Percentiles rank a stretch among this genome's conserved stretches.
Evolutionary conservation across 2,113 vertebrate species (phyloP).

Genomic region (Megaceryle torquata): DNA sequence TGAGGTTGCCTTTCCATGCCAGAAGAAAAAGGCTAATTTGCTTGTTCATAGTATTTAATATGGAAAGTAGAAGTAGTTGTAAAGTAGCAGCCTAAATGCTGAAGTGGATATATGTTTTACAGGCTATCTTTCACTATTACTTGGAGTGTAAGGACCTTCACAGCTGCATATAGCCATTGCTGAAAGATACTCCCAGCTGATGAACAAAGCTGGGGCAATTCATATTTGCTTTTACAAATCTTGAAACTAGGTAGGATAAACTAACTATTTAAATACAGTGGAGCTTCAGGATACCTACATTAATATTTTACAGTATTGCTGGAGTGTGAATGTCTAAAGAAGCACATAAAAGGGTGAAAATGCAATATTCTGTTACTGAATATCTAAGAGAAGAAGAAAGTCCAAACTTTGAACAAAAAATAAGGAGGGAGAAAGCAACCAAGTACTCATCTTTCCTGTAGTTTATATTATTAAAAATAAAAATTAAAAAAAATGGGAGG

Average conservation of each 20-base stretch:
- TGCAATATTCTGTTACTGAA: background rate
- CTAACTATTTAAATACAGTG: background rate
- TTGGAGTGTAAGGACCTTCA: conserved; percentile 52
- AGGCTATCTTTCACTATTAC: conserved; percentile 12
- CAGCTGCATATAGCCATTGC: conserved; percentile 26
- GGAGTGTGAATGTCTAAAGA: background rate
- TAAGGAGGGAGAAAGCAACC: background rate
- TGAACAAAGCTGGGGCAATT: background rate
- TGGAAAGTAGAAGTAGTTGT: conserved; percentile 57
- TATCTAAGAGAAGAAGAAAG: background rate
- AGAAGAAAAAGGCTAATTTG: conserved; percentile 50
- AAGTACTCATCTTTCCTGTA: background rate
- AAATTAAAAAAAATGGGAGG: background rate
- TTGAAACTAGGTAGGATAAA: conserved; percentile 26
- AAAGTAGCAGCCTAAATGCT: conserved; percentile 24
- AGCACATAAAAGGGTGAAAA: background rate
- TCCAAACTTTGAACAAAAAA: background rate
- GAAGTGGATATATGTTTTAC: conserved; percentile 20
- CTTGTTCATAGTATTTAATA: conserved; percentile 40
- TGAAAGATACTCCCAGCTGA: background rate
- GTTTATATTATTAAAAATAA: background rate
- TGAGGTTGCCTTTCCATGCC: conserved; percentile 61
- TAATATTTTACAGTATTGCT: background rate
- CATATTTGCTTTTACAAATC: background rate
- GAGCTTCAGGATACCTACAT: conserved; percentile 1